These are phyloP conservation scores for Stenoptilia bipunctidactyla DNA, from an alignment of 2,888 invertebrate species.

Conservation along the genomic window DNA sequence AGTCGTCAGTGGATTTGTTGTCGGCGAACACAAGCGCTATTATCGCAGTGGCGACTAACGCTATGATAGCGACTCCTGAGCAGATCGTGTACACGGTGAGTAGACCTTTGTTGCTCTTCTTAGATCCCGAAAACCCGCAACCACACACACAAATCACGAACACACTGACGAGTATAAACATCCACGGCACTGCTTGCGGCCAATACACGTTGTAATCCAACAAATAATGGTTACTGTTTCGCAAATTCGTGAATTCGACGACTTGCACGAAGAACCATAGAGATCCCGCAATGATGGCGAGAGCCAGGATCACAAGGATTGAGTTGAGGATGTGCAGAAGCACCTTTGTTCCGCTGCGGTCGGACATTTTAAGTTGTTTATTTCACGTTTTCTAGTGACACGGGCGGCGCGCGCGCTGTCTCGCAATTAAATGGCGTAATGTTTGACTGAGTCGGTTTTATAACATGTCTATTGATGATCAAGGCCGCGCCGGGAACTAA, in stretches of 20 bases:
- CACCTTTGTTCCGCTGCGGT: slow-evolving; percentile 19
- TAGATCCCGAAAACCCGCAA: slow-evolving; percentile 45
- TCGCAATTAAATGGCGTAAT: slow-evolving; percentile 32
- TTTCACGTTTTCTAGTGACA: slow-evolving; percentile 8
- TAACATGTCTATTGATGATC: slow-evolving; percentile 18
- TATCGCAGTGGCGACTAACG: slow-evolving; percentile 30
- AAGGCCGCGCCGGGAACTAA: slow-evolving; percentile 16
- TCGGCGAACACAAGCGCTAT: slow-evolving; percentile 47
- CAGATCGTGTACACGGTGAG: slow-evolving; percentile 33
- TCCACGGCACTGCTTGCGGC: slow-evolving; percentile 59
- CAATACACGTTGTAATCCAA: slow-evolving; percentile 56
- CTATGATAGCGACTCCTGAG: slow-evolving; percentile 29
- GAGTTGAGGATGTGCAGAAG: slow-evolving; percentile 27
- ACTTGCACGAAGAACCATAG: slow-evolving; percentile 38
- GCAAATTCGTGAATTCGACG: slow-evolving; percentile 25
- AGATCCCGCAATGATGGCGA: slow-evolving; percentile 25
- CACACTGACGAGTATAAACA: slow-evolving; percentile 43
- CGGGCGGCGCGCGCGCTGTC: slow-evolving; percentile 17
- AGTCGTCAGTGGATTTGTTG: slow-evolving; percentile 37
- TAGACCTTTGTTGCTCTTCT: slow-evolving; percentile 32
- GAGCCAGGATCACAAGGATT: slow-evolving; percentile 23
- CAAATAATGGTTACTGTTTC: slow-evolving; percentile 44
- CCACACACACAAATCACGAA: slow-evolving; percentile 37
- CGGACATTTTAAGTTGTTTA: slow-evolving; percentile 18
- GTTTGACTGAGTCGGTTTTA: slow-evolving; percentile 18